Percentiles rank a stretch among this genome's conserved stretches.
Conservation (phyloP, 2,888 invertebrate genomes). For the Nipponacmea schrenckii region DNA sequence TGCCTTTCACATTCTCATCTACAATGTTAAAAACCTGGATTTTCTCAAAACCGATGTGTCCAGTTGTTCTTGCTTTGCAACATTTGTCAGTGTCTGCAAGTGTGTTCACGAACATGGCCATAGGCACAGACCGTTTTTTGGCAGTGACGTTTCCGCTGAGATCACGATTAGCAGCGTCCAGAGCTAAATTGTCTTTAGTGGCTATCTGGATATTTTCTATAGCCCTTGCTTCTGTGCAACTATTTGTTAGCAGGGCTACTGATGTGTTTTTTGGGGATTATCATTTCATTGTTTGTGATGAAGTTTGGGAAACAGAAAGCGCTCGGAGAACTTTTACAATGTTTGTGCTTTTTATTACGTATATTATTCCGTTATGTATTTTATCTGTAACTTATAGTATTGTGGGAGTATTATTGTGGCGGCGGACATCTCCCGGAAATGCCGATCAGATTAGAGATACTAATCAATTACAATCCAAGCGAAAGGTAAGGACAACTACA, state of each 20-base stretch:
- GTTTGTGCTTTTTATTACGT: conserved; percentile 59
- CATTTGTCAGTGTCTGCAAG: conserved; percentile 69
- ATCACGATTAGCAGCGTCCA: conserved; percentile 65
- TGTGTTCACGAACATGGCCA: conserved; percentile 70
- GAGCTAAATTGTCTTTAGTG: conserved; percentile 66
- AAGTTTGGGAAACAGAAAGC: conserved; percentile 38
- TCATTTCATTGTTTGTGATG: conserved; percentile 47
- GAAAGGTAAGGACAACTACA: conserved; percentile 63
- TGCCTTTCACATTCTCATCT: conserved; percentile 82
- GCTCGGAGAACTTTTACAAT: conserved; percentile 53
- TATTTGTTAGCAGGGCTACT: conserved; percentile 53
- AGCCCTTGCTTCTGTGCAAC: conserved; percentile 67
- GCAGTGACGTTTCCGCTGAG: conserved; percentile 64
- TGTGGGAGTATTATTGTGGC: conserved; percentile 69
- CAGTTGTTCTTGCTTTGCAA: conserved; percentile 70
- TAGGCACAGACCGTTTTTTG: conserved; percentile 69
- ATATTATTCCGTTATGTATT: conserved; percentile 68
- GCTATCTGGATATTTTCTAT: conserved; percentile 68
- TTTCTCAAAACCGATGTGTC: conserved; percentile 70
- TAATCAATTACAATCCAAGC: conserved; percentile 67
- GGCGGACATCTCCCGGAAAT: conserved; percentile 69
- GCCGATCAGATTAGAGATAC: conserved; percentile 68
- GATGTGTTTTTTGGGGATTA: conserved; percentile 23
- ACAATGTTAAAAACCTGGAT: conserved; percentile 69
- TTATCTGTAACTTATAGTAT: conserved; percentile 69